Evolutionary conservation across 2,888 invertebrate genomes (phyloP), one percentile per base, ranked within the genome.

Genomic region (Thera obeliscata): DNA sequence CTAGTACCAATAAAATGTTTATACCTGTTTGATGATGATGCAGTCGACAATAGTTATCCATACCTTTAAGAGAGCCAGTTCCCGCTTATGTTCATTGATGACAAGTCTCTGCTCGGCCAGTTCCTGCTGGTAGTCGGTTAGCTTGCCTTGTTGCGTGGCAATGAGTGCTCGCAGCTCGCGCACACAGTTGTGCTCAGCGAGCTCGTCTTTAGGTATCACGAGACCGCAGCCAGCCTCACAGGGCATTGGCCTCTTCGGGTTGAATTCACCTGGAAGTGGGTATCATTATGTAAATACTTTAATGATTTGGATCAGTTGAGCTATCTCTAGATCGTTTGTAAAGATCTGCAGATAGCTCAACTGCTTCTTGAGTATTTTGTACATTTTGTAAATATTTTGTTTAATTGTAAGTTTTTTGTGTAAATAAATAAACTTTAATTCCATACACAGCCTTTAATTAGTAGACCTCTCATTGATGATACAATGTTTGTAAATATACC

Each of bases 161-260:
- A 98, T 97, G 56, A 98, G 91, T 6, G 96, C 95, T 49, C 98
- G 95, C 41, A 99, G 90, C 87, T 98, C 98, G 69, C 97, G 95
- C 22, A 98, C 97, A 87, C 99, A 99, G 86, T 99, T 98, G 88
- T 99, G 99, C 78, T 98, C 98, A 84, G 97, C 96, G 0, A 98
- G 88, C 89, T 98, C 98, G 91, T 99, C 98, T 91, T 98, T 99
- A 8, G 99, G 98, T 81, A 99, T 97, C 64, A 98, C 96, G 58
- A 98, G 95, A 35, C 98, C 98, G 83, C 99, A 99, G 33, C 99
- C 99, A 75, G 97, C 96, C 81, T 98, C 98, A 88, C 99, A 99
- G 50, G 97, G 97, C 81, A 98, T 95, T 12, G 98, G 98, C 81
- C 98, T 95, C 89, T 98, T 98, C 0, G 99, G 99, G 91, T 99